These are phyloP conservation scores for Ctenosaura bakeri DNA, from an alignment of 2,797 vertebrate species.

Conservation along the genomic window DNA sequence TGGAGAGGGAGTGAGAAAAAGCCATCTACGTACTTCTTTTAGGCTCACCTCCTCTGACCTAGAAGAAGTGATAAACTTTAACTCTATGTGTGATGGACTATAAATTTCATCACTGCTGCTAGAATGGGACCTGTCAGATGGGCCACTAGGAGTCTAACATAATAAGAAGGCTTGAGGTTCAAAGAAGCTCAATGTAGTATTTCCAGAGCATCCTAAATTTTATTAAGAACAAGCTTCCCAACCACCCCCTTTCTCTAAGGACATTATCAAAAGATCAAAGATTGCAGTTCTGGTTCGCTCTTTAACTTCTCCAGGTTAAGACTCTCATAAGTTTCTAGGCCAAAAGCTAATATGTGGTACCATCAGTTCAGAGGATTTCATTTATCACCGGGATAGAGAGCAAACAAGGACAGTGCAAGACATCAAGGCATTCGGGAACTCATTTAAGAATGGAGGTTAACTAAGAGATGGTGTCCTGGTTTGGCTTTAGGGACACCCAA, in stretches of 20 bases:
- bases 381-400: no score
- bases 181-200: background rate
- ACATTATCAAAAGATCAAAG: background rate
- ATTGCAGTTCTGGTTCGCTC: background rate
- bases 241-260: background rate
- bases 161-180: background rate
- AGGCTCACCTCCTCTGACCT: no score
- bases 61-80: no score
- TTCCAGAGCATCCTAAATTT: background rate
- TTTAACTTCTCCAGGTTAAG: background rate
- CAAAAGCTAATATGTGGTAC: background rate
- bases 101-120: no score
- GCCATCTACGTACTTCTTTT: no score
- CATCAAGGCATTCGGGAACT: background rate
- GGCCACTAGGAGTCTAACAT: background rate
- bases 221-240: background rate
- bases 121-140: no score
- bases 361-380: background rate
- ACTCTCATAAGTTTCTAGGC: background rate
- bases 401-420: background rate
- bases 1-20: background rate
- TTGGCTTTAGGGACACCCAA: background rate
- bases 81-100: no score
- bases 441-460: background rate
- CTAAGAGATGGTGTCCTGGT: background rate